These are phyloP conservation scores for Macrophya alboannulata DNA, from an alignment of 2,888 invertebrate species.

Conservation along the genomic window DNA sequence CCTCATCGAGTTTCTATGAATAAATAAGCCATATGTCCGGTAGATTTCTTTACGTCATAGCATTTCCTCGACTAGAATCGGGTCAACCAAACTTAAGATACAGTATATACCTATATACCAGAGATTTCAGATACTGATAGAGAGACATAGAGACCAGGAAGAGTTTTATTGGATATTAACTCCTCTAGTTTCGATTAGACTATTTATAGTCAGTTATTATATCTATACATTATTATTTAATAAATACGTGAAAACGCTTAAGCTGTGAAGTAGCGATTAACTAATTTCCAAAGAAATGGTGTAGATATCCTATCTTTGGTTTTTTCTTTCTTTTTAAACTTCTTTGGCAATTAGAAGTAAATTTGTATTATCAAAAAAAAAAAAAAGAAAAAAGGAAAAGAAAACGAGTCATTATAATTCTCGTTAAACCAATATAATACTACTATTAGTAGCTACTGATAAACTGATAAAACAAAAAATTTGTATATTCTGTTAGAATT, in stretches of 20 bases:
- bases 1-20: constrained; percentile 55
- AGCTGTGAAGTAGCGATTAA: neutral
- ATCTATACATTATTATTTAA: neutral
- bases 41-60: constrained; percentile 54
- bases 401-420: constrained; percentile 16
- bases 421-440: neutral
- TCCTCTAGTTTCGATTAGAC: neutral
- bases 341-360: constrained; percentile 3
- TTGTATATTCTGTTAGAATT: constrained; percentile 27
- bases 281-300: constrained; percentile 19
- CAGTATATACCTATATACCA: neutral
- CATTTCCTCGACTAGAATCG: constrained; percentile 30
- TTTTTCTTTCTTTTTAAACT: neutral
- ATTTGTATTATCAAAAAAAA: neutral
- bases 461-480: neutral
- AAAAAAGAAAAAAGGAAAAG: neutral
- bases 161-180: neutral
- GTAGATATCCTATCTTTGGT: neutral
- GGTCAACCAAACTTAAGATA: constrained; percentile 44
- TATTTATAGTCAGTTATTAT: neutral
- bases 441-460: neutral
- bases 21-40: constrained; percentile 53
- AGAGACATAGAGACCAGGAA: neutral
- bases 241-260: neutral
- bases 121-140: neutral